These are phyloP conservation scores for Ptychodera flava DNA, from an alignment of 35 echinoderm and acorn worm genomes.

Conservation along the genomic window DNA sequence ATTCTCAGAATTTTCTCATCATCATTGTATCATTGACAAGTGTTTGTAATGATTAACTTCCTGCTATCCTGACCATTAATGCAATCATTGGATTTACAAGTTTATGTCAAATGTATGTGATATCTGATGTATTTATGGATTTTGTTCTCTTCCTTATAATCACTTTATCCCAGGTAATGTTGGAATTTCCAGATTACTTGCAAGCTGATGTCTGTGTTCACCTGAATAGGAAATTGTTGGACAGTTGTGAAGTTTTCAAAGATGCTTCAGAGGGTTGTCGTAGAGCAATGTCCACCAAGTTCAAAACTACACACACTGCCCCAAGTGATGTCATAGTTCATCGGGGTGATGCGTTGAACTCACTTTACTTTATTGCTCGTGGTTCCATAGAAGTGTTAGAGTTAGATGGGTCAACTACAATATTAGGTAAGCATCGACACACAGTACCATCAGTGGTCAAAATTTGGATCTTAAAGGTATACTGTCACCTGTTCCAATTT, in stretches of 20 bases:
- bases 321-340: constrained; percentile 93
- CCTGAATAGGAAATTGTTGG: constrained; percentile 89
- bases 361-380: constrained; percentile 90
- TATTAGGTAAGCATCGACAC: constrained; percentile 61
- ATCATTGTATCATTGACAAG: no score
- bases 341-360: constrained; percentile 57
- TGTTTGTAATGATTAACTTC: no score
- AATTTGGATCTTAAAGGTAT: no score
- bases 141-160: no score
- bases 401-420: constrained; percentile 71
- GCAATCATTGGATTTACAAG: no score
- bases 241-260: constrained; percentile 58
- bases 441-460: neutral
- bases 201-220: constrained; percentile 93
- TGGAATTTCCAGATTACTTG: constrained; percentile 93
- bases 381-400: constrained; percentile 89
- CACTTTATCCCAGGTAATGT: constrained; percentile 99
- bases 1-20: no score
- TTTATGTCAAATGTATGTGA: no score
- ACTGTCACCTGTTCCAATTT: no score
- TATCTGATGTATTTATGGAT: no score
- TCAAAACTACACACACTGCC: constrained; percentile 90
- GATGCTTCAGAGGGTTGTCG: constrained; percentile 79
- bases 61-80: no score
- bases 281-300: constrained; percentile 66